phyloP scores from a whole-genome alignment of 2,113 vertebrate species.

The Nicator chloris region DNA sequence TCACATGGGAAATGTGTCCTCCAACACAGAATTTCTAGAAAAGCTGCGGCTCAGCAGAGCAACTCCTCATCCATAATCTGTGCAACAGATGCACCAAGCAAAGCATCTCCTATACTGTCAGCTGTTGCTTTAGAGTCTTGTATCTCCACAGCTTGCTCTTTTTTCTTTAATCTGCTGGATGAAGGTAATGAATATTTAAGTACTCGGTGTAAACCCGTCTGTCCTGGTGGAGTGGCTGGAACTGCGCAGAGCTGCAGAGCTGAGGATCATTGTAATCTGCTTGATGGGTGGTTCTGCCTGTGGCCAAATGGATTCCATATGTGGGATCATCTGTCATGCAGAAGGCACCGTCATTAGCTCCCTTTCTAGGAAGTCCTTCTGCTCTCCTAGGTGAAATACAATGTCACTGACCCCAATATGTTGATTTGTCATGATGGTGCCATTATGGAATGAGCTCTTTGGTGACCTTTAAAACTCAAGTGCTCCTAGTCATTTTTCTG shows the following conservation, averaged over 20 bases:
- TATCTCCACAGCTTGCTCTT: not conserved
- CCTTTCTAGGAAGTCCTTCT: not conserved
- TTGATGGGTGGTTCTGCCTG: not conserved
- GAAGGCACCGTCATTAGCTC: not conserved
- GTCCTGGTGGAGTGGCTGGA: not conserved
- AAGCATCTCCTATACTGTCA: not conserved
- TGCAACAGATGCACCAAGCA: not conserved
- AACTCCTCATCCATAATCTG: not conserved
- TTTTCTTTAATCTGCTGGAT: not conserved
- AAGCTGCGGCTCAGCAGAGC: not conserved
- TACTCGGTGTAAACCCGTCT: not conserved
- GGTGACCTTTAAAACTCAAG: not conserved
- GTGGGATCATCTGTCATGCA: not conserved
- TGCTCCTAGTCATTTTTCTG: not conserved
- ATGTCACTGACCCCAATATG: not conserved
- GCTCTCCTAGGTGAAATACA: not conserved
- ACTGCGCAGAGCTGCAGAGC: not conserved
- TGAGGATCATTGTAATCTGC: not conserved
- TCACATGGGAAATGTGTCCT: not conserved
- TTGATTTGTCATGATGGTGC: not conserved
- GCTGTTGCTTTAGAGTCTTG: not conserved
- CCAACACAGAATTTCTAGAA: not conserved
- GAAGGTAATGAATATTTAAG: not conserved
- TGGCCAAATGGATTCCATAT: constrained; percentile 40
- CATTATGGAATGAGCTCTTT: not conserved